phyloP scores from a whole-genome alignment of 2,888 invertebrate genomes.

The Noctua pronuba region DNA sequence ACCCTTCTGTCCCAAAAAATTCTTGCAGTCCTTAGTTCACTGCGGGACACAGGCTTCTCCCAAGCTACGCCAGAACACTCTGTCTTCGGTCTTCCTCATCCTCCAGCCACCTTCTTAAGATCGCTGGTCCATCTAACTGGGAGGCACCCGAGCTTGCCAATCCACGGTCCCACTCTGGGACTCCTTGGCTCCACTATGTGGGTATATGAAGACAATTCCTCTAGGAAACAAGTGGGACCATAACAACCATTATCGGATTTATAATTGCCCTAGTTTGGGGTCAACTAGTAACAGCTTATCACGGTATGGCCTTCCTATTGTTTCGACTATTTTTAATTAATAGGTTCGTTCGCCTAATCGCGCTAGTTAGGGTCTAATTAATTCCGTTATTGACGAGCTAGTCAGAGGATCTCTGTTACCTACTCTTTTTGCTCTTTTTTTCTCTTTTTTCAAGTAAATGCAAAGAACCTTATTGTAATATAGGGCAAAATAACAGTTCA shows the following conservation, averaged over 20 bases:
- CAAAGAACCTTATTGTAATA: background rate
- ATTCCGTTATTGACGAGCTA: constrained; percentile 5
- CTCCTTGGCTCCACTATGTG: background rate
- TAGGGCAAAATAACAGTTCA: too few relatives aligned
- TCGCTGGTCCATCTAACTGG: background rate
- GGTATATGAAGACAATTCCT: background rate
- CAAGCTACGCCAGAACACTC: too few relatives aligned
- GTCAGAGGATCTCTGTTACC: background rate
- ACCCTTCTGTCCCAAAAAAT: too few relatives aligned
- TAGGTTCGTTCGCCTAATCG: constrained; percentile 1
- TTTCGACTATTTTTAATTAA: constrained; percentile 31
- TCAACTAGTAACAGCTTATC: constrained; percentile 39
- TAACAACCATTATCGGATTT: background rate
- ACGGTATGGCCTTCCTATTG: constrained; percentile 23
- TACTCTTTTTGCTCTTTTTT: constrained; percentile 7
- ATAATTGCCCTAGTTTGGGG: constrained; percentile 8
- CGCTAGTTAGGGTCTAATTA: constrained; percentile 23
- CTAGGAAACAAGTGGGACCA: background rate
- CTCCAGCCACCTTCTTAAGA: background rate
- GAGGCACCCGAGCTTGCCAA: background rate
- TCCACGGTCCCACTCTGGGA: background rate
- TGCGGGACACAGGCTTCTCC: too few relatives aligned
- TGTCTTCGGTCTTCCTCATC: background rate
- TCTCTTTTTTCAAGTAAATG: background rate
- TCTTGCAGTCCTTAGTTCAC: too few relatives aligned